Base-by-base conservation (phyloP, 2,113 vertebrate species). In the Trinectes maculatus region DNA sequence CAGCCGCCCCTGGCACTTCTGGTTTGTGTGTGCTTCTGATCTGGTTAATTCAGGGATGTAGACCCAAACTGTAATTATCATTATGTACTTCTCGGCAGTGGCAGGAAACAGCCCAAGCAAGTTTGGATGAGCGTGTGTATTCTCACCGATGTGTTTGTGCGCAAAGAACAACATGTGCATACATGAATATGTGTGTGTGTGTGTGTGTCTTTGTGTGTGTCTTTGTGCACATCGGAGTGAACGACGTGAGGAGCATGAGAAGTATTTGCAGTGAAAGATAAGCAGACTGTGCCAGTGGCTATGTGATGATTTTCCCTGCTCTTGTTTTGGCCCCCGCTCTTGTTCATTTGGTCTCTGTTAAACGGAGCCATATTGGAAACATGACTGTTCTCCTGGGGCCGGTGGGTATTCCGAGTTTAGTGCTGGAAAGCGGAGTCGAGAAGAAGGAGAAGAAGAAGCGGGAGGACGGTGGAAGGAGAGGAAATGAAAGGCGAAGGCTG, bases 41-140 rank as follows among this genome's bases (percentile, higher is more conserved):
- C 78, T 85, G 76, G 71, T 85, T 89, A 89, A 89, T 89, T 88
- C 85, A 84, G 74, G 79, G 79, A 87, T 88, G 74, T 67, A 79
- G 76, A 85, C 79, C 83, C 83, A 88, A 87, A 84, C 85, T 84
- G 83, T 91, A 91, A 91, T 91, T 91, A 89, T 86, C 86, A 91
- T 89, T 86, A 89, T 89, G 80, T 66, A 70, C 80, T 91, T 91
- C 89, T 91, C 85, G 74, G 80, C 83, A 91, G 71, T 55, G 78
- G 73, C 78, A 87, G 76, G 77, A 87, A 89, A 89, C 82, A 80
- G 82, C 82, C 87, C 70, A 58, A 82, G 86, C 83, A 75, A 83
- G 89, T 89, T 89, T 84, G 71, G 72, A 87, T 88, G 78, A 79
- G 78, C 36, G 25, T 82, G 53, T 74, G 49, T 71, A 62, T 82